These are phyloP conservation scores for Microplitis demolitor DNA, from an alignment of 1,140 invertebrate genomes.

Conservation along the genomic window DNA sequence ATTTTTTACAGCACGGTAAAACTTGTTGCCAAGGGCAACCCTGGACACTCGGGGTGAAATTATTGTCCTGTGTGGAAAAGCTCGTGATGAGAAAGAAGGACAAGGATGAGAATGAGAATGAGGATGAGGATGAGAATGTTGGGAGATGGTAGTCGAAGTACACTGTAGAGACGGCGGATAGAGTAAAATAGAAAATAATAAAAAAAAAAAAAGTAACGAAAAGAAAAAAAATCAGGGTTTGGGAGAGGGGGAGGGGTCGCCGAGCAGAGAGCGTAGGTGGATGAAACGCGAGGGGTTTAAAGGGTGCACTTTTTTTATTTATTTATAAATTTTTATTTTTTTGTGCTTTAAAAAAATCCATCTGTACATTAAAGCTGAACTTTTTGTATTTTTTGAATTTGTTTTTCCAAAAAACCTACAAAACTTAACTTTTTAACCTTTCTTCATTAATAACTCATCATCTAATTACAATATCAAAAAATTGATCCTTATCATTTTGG, in stretches of 20 bases:
- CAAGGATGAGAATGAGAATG: constrained; percentile 13
- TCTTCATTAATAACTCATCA: too few species aligned
- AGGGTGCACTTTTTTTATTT: background rate
- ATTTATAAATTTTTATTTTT: constrained; percentile 29
- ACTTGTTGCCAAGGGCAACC: constrained; percentile 58
- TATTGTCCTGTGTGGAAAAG: constrained; percentile 47
- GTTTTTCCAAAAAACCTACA: background rate
- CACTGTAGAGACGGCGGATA: constrained; percentile 14
- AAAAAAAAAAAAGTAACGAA: too few species aligned
- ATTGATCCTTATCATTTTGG: too few species aligned
- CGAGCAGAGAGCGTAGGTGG: constrained; percentile 5
- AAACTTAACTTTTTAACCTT: too few species aligned
- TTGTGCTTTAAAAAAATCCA: constrained; percentile 58
- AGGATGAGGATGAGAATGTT: constrained; percentile 1
- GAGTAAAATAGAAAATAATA: background rate
- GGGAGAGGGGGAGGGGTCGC: too few species aligned
- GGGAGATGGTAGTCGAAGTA: background rate
- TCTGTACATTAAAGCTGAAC: constrained; percentile 58
- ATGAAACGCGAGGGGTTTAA: constrained; percentile 31
- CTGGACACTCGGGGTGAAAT: constrained; percentile 44
- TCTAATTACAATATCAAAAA: too few species aligned
- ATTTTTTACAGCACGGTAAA: constrained; percentile 35
- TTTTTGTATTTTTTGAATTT: constrained; percentile 18
- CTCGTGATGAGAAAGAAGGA: constrained; percentile 33
- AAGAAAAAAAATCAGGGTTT: too few species aligned